Evolutionary conservation across 2,113 vertebrate genomes (phyloP).

Genomic region (Todiramphus chloris): DNA sequence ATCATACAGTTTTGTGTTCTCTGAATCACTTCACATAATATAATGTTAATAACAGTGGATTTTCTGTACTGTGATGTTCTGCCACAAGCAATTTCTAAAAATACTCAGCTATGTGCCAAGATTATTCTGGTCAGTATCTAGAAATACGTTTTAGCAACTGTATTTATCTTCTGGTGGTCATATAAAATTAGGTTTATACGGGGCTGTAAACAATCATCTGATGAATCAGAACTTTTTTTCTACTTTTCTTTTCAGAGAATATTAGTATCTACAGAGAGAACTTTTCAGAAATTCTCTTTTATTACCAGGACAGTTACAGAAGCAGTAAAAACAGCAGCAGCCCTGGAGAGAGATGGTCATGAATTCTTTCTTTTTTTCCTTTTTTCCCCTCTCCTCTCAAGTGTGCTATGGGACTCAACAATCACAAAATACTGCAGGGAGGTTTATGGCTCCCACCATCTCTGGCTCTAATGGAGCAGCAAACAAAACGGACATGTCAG

Average conservation of each 20-base stretch:
- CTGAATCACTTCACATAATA: neutral
- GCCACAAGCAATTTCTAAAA: slow-evolving; percentile 17
- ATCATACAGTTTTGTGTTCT: neutral
- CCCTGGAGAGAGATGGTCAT: neutral
- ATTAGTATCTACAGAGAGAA: neutral
- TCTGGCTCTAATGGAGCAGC: neutral
- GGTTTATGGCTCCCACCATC: neutral
- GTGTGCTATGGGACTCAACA: neutral
- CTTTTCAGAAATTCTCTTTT: neutral
- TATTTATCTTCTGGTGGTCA: neutral
- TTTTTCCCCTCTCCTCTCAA: rapidly evolving
- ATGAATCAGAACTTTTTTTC: neutral
- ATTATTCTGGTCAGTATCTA: neutral
- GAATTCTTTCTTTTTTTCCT: neutral
- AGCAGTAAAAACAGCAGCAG: neutral
- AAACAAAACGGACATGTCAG: neutral
- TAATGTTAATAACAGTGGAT: neutral
- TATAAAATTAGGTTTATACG: neutral
- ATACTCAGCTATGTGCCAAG: neutral
- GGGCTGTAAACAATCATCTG: neutral
- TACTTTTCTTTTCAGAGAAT: neutral
- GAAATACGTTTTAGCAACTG: neutral
- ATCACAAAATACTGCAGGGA: neutral
- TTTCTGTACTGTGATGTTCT: neutral
- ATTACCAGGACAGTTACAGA: neutral